Conservation (phyloP, 2,113 vertebrate species). For the Excalfactoria chinensis region DNA sequence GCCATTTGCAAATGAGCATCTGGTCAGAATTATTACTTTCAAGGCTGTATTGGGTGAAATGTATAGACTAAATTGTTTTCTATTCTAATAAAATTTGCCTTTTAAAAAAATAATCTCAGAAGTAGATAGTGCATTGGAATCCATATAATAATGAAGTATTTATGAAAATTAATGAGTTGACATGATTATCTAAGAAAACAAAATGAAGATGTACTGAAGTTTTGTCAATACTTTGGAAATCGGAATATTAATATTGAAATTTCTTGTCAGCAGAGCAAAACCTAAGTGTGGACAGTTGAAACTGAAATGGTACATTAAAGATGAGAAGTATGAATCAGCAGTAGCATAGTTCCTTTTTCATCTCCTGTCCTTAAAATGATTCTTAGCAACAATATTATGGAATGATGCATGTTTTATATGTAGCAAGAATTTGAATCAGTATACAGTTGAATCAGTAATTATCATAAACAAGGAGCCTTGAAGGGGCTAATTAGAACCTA, state of each 20-base stretch:
- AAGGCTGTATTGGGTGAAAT: neutral
- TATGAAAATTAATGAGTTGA: neutral
- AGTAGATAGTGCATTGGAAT: neutral
- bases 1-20: neutral
- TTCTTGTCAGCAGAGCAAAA: neutral
- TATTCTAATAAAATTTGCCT: neutral
- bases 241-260: neutral
- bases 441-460: neutral
- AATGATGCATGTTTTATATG: neutral
- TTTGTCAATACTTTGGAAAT: neutral
- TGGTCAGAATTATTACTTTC: neutral
- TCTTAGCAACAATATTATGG: neutral
- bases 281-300: neutral
- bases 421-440: neutral
- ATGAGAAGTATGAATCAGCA: neutral
- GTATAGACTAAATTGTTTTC: neutral
- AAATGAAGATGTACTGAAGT: neutral
- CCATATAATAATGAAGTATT: neutral
- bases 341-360: neutral
- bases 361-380: neutral
- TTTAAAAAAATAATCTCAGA: too few species aligned
- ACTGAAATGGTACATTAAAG: neutral
- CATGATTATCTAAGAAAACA: neutral
- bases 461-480: neutral
- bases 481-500: neutral